Percentiles rank a stretch among this genome's conserved stretches.
Evolutionary conservation across 2,797 vertebrate species (phyloP).

Genomic region (Enteromius mattozi): DNA sequence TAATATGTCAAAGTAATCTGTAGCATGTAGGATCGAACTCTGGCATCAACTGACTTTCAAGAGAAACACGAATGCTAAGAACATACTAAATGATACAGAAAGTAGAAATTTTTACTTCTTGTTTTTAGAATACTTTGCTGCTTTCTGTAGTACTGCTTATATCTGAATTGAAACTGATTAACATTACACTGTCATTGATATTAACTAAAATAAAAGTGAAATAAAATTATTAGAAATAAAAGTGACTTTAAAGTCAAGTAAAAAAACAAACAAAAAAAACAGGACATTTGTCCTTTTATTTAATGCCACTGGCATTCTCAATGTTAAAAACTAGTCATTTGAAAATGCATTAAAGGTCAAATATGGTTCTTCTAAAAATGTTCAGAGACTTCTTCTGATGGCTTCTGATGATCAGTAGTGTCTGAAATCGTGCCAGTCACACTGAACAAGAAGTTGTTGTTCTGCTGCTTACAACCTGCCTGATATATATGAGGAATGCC

Average conservation of each 20-base stretch:
- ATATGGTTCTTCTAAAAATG: background rate
- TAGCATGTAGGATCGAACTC: constrained; percentile 29
- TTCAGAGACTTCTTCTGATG: too few relatives aligned
- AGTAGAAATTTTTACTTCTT: background rate
- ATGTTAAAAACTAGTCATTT: background rate
- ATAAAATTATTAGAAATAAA: too few relatives aligned
- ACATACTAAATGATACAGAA: background rate
- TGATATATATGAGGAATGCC: background rate
- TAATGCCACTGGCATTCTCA: background rate
- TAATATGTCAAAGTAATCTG: constrained; percentile 67
- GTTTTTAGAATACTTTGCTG: background rate
- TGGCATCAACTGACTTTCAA: constrained; percentile 62
- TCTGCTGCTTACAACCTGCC: constrained; percentile 1
- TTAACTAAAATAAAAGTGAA: background rate
- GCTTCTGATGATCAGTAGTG: background rate
- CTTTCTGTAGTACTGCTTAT: background rate
- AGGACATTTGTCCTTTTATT: background rate
- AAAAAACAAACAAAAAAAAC: background rate
- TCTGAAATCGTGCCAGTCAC: background rate
- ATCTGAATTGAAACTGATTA: background rate
- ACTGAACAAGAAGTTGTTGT: background rate
- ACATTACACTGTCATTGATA: background rate
- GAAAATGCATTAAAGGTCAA: background rate
- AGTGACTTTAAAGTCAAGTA: background rate
- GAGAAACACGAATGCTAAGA: background rate